phyloP scores from a whole-genome alignment of 2,113 vertebrate species.

The Cyprinus carpio region DNA sequence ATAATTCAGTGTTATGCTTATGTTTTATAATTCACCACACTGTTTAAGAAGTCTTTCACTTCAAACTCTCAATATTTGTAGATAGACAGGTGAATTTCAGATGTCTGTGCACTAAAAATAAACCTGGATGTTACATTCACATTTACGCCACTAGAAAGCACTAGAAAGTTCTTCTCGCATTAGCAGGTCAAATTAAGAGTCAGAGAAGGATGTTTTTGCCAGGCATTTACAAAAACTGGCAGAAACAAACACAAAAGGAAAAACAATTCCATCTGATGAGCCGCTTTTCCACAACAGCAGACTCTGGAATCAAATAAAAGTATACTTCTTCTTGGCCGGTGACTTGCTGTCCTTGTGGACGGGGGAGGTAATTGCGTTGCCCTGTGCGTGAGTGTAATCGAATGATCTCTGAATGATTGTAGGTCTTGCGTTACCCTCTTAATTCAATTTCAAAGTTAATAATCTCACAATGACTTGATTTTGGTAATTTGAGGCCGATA shows the following conservation, averaged over 20 bases:
- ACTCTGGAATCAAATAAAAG: conserved; percentile 21
- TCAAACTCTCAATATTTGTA: not conserved
- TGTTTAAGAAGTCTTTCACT: not conserved
- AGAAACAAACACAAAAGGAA: conserved; percentile 2
- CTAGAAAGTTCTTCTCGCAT: not conserved
- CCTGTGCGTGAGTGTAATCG: conserved; percentile 41
- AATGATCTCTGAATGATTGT: conserved; percentile 41
- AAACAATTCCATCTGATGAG: conserved; percentile 28
- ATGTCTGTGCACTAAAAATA: not conserved
- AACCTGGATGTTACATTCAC: not conserved
- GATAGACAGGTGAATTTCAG: not conserved
- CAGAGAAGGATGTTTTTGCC: conserved; percentile 4
- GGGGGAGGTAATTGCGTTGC: conserved; percentile 15
- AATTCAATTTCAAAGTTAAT: conserved; percentile 57
- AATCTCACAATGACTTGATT: conserved; percentile 47
- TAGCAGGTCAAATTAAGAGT: conserved; percentile 6
- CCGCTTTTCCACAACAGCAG: conserved; percentile 6
- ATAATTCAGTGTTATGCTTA: not conserved
- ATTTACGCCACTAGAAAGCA: not conserved
- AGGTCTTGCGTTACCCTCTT: conserved; percentile 43
- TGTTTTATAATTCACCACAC: not conserved
- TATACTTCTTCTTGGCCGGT: conserved; percentile 6
- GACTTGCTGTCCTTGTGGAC: conserved; percentile 20
- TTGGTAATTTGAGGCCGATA: conserved; percentile 50
- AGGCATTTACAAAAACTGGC: conserved; percentile 13